Base-by-base conservation (phyloP, 2,888 invertebrate species). In the Brachyopa scutellaris region DNA sequence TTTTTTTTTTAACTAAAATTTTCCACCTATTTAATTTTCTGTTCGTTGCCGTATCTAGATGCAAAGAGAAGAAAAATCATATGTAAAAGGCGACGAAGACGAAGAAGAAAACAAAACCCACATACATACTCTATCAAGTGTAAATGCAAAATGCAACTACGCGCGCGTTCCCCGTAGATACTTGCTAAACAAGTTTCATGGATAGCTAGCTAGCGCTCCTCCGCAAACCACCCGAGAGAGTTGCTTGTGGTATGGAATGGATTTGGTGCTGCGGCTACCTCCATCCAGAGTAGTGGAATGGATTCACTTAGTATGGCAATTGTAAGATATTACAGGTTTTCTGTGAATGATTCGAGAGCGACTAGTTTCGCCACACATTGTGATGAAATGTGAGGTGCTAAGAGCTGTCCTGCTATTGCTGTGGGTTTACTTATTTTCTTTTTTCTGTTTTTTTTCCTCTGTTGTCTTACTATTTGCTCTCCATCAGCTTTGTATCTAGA, bases 101-200 rank as follows among this genome's bases (percentile, higher is more conserved):
- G 57, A 66, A 42, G 80, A 51, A 69, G 76, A 69, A 77, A 82
- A 82, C 66, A 77, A 72, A 77, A 53, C 82, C 77, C 77, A 82
- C 70, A 82, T 82, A 82, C 70, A 82, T 82, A 77, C 70, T 61
- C 64, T 61, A 82, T 82, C 82, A 82, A 82, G 82, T 82, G 77
- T 82, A 77, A 82, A 77, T 64, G 70, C 59, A 72, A 77, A 77
- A 69, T 82, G 70, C 64, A 77, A 64, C 76, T 70, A 72, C 77
- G 64, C 59, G 69, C 62, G 57, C 51, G 29, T 38, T 23, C 26
- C 31, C 31, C 13, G 21, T 19, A 8, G 21, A 45, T 42, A 62
- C 17, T 47, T 26, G 42, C 36, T 15, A 33, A 82, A 77, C 64
- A 15, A 66, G 69, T 77, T 74, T 47, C 55, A 36, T 29, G 31